Evolutionary conservation across 2,888 invertebrate genomes (phyloP).

Genomic region (Euplagia quadripunctaria): DNA sequence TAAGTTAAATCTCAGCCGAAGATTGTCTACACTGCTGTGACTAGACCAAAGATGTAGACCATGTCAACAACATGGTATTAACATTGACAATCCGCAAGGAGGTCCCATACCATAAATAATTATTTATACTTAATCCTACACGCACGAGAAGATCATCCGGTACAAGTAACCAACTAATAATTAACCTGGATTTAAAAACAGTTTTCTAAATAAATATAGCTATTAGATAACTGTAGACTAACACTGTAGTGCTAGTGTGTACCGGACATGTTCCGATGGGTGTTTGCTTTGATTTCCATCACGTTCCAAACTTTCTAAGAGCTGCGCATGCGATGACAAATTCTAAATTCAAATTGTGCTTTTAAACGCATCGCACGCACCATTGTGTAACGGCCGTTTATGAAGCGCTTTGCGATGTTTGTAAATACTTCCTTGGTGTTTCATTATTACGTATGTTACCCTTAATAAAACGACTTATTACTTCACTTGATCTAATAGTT

Average conservation of each 20-base stretch:
- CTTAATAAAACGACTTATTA: background rate
- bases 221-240: conserved; percentile 46
- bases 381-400: conserved; percentile 60
- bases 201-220: conserved; percentile 51
- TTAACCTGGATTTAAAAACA: conserved; percentile 42
- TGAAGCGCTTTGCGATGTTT: conserved; percentile 43
- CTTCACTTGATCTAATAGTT: conserved; percentile 1
- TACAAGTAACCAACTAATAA: conserved; percentile 18
- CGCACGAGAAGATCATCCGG: conserved; percentile 10
- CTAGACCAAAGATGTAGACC: background rate
- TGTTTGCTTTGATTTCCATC: conserved; percentile 63
- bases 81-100: background rate
- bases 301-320: conserved; percentile 74
- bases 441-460: background rate
- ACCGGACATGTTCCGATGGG: conserved; percentile 3
- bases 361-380: conserved; percentile 59
- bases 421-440: conserved; percentile 41
- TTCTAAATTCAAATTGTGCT: conserved; percentile 50
- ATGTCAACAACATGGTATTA: conserved; percentile 4
- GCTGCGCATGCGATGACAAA: conserved; percentile 55
- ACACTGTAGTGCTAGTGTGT: conserved; percentile 32
- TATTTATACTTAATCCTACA: background rate
- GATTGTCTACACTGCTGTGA: background rate
- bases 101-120: conserved; percentile 11
- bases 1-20: background rate